phyloP scores from a whole-genome alignment of 1,140 invertebrate genomes.

The Aculops lycopersici region DNA sequence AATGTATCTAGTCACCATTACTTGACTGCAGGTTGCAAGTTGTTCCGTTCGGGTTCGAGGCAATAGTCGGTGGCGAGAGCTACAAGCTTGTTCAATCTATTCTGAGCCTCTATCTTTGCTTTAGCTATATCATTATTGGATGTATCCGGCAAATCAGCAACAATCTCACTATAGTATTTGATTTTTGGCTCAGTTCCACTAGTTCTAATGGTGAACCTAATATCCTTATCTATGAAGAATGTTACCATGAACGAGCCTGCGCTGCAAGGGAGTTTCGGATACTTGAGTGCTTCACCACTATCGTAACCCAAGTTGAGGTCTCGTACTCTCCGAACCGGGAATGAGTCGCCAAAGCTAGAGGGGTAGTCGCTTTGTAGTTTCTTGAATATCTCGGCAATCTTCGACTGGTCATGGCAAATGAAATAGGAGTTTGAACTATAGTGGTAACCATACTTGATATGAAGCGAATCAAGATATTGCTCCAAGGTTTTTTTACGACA shows the following conservation, averaged over 20 bases:
- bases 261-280: conserved; percentile 36
- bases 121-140: conserved; percentile 5
- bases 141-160: conserved; percentile 21
- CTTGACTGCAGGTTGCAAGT: too few species aligned
- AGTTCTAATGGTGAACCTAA: conserved; percentile 54
- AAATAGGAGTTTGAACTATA: conserved; percentile 55
- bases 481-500: conserved; percentile 27
- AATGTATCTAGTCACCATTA: too few species aligned
- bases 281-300: conserved; percentile 30
- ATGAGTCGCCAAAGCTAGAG: conserved; percentile 23
- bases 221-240: conserved; percentile 56
- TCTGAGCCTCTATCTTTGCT: neutral
- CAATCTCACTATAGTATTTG: conserved; percentile 81
- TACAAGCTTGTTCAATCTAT: neutral
- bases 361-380: conserved; percentile 19
- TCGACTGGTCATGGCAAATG: conserved; percentile 37
- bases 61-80: neutral
- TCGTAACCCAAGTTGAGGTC: conserved; percentile 71
- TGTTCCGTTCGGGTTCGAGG: too few species aligned
- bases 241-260: conserved; percentile 76
- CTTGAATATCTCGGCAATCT: conserved; percentile 43
- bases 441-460: conserved; percentile 46
- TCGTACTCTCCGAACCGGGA: conserved; percentile 33
- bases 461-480: conserved; percentile 36
- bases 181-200: conserved; percentile 96